phyloP scores from a whole-genome alignment of 2,888 invertebrate species.

The Sarcophaga variegata region DNA sequence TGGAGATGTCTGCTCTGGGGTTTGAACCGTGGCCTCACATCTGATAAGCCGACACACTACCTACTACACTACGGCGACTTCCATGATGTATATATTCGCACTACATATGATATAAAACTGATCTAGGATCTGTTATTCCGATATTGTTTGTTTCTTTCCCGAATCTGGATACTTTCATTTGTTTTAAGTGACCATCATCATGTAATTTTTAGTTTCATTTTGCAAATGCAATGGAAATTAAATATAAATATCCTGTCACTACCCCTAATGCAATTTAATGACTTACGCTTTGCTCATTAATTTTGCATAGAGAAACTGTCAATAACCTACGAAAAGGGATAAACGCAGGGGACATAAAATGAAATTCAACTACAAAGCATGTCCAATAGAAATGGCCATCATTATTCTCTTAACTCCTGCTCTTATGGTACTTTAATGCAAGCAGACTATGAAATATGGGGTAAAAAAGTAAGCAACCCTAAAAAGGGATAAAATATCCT shows the following conservation, averaged over 20 bases:
- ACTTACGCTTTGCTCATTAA: slow-evolving; percentile 37
- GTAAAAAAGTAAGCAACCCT: slow-evolving; percentile 39
- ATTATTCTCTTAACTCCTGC: slow-evolving; percentile 53
- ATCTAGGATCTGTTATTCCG: no score
- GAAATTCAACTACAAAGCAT: slow-evolving; percentile 31
- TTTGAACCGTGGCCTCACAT: no score
- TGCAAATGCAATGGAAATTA: no score
- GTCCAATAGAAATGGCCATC: slow-evolving; percentile 48
- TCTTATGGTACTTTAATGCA: slow-evolving; percentile 49
- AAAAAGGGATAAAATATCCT: slow-evolving; percentile 41
- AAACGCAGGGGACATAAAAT: background rate
- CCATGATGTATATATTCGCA: no score
- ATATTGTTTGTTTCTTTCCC: no score
- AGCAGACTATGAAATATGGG: slow-evolving; percentile 51
- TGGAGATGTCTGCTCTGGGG: no score
- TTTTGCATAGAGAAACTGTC: slow-evolving; percentile 57
- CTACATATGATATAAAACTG: no score
- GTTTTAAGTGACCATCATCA: no score
- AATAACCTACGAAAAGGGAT: slow-evolving; percentile 1
- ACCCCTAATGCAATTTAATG: background rate
- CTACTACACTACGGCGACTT: no score
- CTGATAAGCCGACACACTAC: no score
- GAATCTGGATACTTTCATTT: no score
- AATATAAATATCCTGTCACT: background rate
- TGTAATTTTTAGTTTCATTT: no score